Conservation (phyloP, 1,140 invertebrate genomes). For the Pemphigus obesinymphae region DNA sequence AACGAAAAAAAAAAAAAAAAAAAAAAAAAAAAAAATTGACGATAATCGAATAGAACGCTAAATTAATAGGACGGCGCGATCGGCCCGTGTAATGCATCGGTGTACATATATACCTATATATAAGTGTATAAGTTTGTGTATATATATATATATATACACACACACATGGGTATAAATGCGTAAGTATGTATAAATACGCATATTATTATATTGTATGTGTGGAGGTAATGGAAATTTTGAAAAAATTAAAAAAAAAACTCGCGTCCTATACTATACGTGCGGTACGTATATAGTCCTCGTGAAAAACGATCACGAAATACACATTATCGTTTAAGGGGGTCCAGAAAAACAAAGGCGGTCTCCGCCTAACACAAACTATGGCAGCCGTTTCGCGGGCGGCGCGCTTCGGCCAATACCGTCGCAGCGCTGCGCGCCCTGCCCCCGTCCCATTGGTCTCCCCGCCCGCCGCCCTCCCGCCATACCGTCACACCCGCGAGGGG, state of each 20-base stretch:
- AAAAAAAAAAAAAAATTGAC: neutral
- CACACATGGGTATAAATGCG: too few species aligned
- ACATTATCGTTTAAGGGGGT: constrained; percentile 17
- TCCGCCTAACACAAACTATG: neutral
- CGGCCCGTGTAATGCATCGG: neutral
- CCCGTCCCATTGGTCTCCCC: constrained; percentile 18
- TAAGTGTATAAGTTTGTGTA: neutral
- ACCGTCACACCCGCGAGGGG: neutral
- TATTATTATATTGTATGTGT: neutral
- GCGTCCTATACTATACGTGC: neutral
- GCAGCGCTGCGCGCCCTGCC: constrained; percentile 12
- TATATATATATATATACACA: neutral
- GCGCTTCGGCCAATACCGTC: neutral
- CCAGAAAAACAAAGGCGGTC: constrained; percentile 38
- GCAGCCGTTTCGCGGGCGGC: neutral
- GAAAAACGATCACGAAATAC: constrained; percentile 6
- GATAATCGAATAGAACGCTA: neutral
- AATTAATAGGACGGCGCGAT: neutral
- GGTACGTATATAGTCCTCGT: constrained; percentile 1
- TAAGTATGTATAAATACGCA: neutral
- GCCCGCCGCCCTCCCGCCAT: neutral
- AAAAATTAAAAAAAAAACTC: neutral
- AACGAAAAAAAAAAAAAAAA: too few species aligned
- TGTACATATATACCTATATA: neutral
- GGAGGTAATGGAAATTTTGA: neutral